Base-by-base conservation (phyloP, 2,113 vertebrate genomes). In the Alouatta palliata region DNA sequence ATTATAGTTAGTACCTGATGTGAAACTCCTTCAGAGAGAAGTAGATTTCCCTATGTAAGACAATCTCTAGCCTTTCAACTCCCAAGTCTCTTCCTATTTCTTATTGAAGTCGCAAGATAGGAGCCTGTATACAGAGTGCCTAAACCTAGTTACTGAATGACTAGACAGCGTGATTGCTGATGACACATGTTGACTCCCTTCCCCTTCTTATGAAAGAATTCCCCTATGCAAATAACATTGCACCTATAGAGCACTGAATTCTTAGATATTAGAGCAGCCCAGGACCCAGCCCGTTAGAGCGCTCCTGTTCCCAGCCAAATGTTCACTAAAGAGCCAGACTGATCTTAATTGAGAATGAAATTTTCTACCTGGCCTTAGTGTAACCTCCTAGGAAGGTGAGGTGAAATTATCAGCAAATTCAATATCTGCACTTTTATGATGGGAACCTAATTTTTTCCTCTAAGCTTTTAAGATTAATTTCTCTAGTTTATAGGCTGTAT, bases 391-490 rank as follows among this genome's bases (percentile, higher is more conserved):
- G 82, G 64, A 77, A 90, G 70, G 71, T 73, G 88, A 93, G 35
- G 90, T 87, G 96, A 81, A 61, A 80, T 70, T 43, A 91, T 77
- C 81, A 91, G 30, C 45, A 73, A 45, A 66, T 92, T 96, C 77
- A 87, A 76, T 96, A 56, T 40, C 27, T 95, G 79, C 25, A 43
- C 45, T 94, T 80, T 87, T 91, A 61, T 77, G 86, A 52, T 56
- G 56, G 68, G 45, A 43, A 66, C 73, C 79, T 91, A 76, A 58
- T 14, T 71, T 81, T 49, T 73, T 49, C 64, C 52, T 71, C 30
- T 19, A 40, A 71, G 87, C 52, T 88, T 93, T 94, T 80, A 58
- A 56, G 77, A 88, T 96, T 83, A 77, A 92, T 88, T 86, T 75
- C 14, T 47, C 54, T 85, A 40, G 70, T 94, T 96, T 52, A 1